Evolutionary conservation across 2,113 vertebrate genomes (phyloP), one percentile per base, ranked within the genome.

Genomic region (Spea bombifrons): DNA sequence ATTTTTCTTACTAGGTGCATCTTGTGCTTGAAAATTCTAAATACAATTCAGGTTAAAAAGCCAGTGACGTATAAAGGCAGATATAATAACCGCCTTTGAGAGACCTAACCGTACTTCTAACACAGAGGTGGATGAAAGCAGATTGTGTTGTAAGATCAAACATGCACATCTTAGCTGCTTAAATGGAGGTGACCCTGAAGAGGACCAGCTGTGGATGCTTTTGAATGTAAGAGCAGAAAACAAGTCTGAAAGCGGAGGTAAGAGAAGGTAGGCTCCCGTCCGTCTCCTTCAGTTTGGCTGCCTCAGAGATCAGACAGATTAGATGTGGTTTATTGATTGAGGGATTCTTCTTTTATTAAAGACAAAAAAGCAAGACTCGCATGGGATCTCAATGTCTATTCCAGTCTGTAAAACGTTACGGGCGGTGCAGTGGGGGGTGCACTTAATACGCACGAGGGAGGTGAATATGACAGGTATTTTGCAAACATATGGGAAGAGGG

Each of bases 301-400:
- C 61, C 64, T 74, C 9, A 4, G 53, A 80, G 78, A 80, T 80
- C 71, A 80, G 78, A 80, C 78, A 80, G 78, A 80, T 80, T 80
- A 80, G 78, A 80, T 74, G 78, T 80, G 78, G 78, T 80, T 80
- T 80, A 80, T 80, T 80, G 78, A 80, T 74, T 66, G 78, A 80
- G 78, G 71, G 71, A 66, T 80, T 68, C 71, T 80, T 80, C 52
- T 80, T 80, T 80, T 80, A 80, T 80, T 80, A 80, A 80, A 74
- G 71, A 74, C 78, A 72, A 74, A 74, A 70, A 74, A 74, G 71
- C 64, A 68, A 80, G 65, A 50, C 78, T 80, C 77, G 67, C 71
- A 80, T 46, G 50, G 52, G 61, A 64, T 50, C 61, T 80, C 71
- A 74, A 68, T 73, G 71, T 59, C 71, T 80, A 63, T 80, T 80